These are phyloP conservation scores for Melanotaenia parkinsoni DNA, from an alignment of 2,797 vertebrate species.

Conservation along the genomic window DNA sequence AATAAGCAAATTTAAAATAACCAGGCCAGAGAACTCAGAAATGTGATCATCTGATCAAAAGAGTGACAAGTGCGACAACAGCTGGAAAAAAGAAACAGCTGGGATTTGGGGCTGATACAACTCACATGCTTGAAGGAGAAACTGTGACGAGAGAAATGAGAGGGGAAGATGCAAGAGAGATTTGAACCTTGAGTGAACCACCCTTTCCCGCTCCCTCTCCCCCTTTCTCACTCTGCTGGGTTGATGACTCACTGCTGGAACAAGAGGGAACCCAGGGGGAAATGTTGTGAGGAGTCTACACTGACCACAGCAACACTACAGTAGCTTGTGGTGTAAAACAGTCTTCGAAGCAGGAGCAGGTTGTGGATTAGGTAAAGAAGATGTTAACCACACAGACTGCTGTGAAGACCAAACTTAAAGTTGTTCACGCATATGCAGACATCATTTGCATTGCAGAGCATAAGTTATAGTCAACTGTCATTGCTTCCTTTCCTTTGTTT, in stretches of 20 bases:
- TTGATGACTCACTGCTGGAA: constrained; percentile 74
- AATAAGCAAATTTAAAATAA: constrained; percentile 18
- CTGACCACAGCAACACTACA: constrained; percentile 38
- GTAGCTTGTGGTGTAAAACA: constrained; percentile 7
- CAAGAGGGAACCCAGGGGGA: constrained; percentile 39
- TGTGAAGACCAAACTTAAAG: background rate
- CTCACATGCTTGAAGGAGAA: constrained; percentile 53
- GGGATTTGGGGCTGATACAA: constrained; percentile 48
- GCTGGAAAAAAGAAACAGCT: constrained; percentile 11
- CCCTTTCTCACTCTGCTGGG: constrained; percentile 60
- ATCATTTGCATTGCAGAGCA: too few species aligned
- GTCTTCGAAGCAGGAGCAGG: constrained; percentile 18
- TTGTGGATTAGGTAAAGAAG: constrained; percentile 22
- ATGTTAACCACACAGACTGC: constrained; percentile 13
- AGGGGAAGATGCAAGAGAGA: constrained; percentile 52
- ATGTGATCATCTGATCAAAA: constrained; percentile 34
- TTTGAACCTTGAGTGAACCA: constrained; percentile 79
- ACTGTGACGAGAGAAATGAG: constrained; percentile 54
- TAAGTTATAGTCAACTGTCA: too few species aligned
- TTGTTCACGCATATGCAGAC: too few species aligned
- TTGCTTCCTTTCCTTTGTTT: too few species aligned
- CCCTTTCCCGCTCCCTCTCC: constrained; percentile 43
- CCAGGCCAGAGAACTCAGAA: constrained; percentile 4
- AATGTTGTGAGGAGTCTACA: constrained; percentile 29
- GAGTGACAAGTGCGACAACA: constrained; percentile 45